Conservation (phyloP, 2,113 vertebrate species). For the chimpanzee (Pan troglodytes) region DNA sequence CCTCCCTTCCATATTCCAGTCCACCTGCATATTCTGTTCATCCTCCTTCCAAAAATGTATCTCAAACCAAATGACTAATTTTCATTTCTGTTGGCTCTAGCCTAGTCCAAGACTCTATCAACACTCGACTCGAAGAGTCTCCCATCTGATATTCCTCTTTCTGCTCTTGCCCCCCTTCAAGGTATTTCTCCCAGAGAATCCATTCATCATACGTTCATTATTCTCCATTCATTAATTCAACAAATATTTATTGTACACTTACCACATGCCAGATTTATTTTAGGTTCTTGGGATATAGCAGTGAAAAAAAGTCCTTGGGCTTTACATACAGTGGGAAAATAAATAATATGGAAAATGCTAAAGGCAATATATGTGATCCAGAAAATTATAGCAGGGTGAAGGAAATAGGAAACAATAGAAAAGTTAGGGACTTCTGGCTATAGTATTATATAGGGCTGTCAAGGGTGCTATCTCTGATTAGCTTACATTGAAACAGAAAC, state of each 20-base stretch:
- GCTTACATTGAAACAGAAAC: not conserved
- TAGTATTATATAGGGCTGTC: not conserved
- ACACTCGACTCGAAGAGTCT: not conserved
- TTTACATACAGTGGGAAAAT: not conserved
- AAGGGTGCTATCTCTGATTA: not conserved
- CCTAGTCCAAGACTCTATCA: not conserved
- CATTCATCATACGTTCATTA: not conserved
- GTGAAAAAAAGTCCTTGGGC: not conserved
- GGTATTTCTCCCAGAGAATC: not conserved
- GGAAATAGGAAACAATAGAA: not conserved
- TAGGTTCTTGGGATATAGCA: not conserved
- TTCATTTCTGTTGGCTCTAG: not conserved
- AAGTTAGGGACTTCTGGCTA: not conserved
- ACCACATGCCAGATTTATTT: not conserved
- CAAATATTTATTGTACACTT: not conserved
- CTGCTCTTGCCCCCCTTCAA: not conserved
- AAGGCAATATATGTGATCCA: not conserved
- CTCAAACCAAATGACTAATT: not conserved
- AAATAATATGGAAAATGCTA: not conserved
- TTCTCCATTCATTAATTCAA: not conserved
- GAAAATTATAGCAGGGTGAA: not conserved
- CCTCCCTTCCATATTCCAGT: not conserved
- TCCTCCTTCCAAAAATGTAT: not conserved
- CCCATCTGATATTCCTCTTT: not conserved
- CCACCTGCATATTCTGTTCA: not conserved